These are phyloP conservation scores for Ptyas mucosa DNA, from an alignment of 2,113 vertebrate genomes.

Conservation along the genomic window DNA sequence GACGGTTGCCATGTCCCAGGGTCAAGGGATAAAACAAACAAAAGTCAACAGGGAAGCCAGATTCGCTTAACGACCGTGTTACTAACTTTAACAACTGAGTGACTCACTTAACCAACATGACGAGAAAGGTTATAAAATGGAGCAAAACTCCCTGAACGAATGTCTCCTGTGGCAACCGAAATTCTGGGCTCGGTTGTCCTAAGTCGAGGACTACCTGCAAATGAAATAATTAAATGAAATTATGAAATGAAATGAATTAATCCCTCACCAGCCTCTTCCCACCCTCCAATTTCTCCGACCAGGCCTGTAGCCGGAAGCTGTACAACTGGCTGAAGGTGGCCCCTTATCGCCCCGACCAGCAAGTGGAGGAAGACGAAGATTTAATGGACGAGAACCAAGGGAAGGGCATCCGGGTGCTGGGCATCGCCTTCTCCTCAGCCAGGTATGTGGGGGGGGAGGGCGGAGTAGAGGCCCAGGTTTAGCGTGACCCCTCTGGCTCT, in stretches of 20 bases:
- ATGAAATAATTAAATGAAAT: too few species aligned
- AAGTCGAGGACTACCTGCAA: too few species aligned
- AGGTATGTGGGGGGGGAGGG: conserved; percentile 69
- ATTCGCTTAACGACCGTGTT: neutral
- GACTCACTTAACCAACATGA: neutral
- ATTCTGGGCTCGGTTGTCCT: too few species aligned
- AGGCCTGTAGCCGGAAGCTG: conserved; percentile 94
- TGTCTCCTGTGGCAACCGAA: neutral
- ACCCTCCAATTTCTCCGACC: neutral
- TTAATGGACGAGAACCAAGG: conserved; percentile 96
- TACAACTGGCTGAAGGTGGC: conserved; percentile 96
- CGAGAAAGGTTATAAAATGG: neutral
- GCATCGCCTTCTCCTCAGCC: conserved; percentile 91
- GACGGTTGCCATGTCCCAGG: too few species aligned
- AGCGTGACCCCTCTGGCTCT: too few species aligned
- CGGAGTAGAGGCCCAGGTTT: neutral
- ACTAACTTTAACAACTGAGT: neutral
- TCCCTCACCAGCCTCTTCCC: neutral
- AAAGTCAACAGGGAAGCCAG: too few species aligned
- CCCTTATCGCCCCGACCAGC: conserved; percentile 91
- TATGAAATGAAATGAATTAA: too few species aligned
- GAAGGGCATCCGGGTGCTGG: conserved; percentile 92
- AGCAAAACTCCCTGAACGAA: neutral
- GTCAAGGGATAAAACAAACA: too few species aligned
- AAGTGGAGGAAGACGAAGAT: conserved; percentile 95